Base-by-base conservation (phyloP, 1,140 invertebrate species). In the Meloidogyne exigua region DNA sequence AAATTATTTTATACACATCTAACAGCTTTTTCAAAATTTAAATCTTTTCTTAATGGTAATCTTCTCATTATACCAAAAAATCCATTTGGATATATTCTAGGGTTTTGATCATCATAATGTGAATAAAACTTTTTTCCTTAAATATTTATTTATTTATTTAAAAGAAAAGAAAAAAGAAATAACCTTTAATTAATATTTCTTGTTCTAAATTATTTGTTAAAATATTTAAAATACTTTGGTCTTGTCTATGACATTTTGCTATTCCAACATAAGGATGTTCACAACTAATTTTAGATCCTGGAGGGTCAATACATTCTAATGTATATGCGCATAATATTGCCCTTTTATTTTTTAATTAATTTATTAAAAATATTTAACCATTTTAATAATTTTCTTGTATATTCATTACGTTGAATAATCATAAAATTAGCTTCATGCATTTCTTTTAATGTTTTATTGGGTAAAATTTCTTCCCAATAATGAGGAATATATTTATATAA, bases 291-390 rank as follows among this genome's bases (percentile, higher is more conserved):
- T 28, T 71, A 57, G 69, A 10, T 7, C 69, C 69, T 10, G 69
- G 69, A 9, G 69, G 69, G 39, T 71, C 69, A 32, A 71, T 71
- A 57, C 69, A 71, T 44, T 71, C 69, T 26, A 42, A 57, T 2
- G 69, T 71, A 28, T 28, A 26, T 71, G 69, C 69, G 15, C 69
- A 71, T 21, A 71, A 12, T 57, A 71, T 18, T 26, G 69, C 69
- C 69, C 69, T 71, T 23, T 23, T 39, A 63, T 49, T 49, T 36
- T 71, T 32, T 28, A 71, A n/a, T 63, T 71, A 12, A 18, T 18
- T 32, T 32, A 32, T 32, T 32, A n/a, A 18, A 18, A 18, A 57
- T 57, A n/a, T 32, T 15, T 44, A 28, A 71, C 69, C 69, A 71
- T 57, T 71, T 71, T 28, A 71, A 57, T 44, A 71, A 44, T 26